These are phyloP conservation scores for Trachurus trachurus DNA, from an alignment of 2,797 vertebrate genomes.

Conservation along the genomic window DNA sequence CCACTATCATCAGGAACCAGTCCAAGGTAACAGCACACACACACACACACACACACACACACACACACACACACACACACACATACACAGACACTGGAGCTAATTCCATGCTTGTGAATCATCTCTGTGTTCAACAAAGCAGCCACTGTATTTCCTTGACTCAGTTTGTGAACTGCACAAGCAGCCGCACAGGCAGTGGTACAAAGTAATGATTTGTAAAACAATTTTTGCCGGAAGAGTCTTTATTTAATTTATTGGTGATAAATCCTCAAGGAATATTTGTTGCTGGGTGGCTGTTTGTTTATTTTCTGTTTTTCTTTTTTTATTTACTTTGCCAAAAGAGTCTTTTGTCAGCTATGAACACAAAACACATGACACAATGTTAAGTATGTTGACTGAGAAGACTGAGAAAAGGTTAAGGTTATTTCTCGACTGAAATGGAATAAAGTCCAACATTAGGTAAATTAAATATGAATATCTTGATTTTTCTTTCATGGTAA, in stretches of 20 bases:
- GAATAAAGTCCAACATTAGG: too few species aligned
- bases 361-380: background rate
- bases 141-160: conserved; percentile 27
- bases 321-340: background rate
- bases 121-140: conserved; percentile 60
- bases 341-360: background rate
- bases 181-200: conserved; percentile 1
- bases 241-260: background rate
- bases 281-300: background rate
- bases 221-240: background rate
- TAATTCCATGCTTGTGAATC: conserved; percentile 61
- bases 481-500: too few species aligned
- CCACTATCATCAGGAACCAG: conserved; percentile 81
- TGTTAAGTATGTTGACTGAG: background rate
- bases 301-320: background rate
- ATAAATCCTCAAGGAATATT: background rate
- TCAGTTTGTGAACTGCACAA: conserved; percentile 15
- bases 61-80: conserved; percentile 17
- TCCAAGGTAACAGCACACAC: conserved; percentile 83
- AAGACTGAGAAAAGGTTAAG: background rate
- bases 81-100: conserved; percentile 25
- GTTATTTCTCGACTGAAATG: conserved; percentile 2
- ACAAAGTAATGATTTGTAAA: conserved; percentile 36
- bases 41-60: conserved; percentile 3
- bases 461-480: too few species aligned